phyloP scores from a whole-genome alignment of 2,113 vertebrate genomes.

The Mustelus asterias region DNA sequence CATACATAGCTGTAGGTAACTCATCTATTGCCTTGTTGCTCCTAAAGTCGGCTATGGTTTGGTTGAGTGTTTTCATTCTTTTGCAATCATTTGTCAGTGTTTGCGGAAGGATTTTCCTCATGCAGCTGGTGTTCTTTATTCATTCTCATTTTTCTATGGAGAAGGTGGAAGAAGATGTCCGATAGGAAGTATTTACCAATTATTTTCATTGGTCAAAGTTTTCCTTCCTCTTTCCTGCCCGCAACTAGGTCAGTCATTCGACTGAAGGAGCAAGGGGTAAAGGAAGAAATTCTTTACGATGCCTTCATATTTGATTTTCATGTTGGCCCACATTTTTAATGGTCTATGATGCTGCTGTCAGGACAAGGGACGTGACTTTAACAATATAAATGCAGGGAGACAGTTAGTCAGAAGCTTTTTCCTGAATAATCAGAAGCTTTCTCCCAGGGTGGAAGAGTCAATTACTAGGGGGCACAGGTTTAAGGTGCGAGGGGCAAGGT shows the following conservation, averaged over 20 bases:
- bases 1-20: neutral
- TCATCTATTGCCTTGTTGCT: neutral
- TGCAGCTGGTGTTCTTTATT: neutral
- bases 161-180: neutral
- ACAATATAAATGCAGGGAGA: neutral
- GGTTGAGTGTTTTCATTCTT: neutral
- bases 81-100: neutral
- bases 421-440: too few relatives aligned
- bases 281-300: neutral
- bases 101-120: neutral
- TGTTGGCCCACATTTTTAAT: neutral
- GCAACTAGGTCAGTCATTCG: neutral
- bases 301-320: neutral
- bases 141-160: neutral
- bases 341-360: neutral
- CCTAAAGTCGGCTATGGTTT: neutral
- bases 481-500: too few relatives aligned
- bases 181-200: neutral
- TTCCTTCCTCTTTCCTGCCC: neutral
- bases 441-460: too few relatives aligned
- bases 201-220: neutral
- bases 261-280: neutral
- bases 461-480: too few relatives aligned
- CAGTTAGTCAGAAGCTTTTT: too few relatives aligned
- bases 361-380: neutral